phyloP scores from a whole-genome alignment of 2,113 vertebrate genomes.

The Passerina amoena region DNA sequence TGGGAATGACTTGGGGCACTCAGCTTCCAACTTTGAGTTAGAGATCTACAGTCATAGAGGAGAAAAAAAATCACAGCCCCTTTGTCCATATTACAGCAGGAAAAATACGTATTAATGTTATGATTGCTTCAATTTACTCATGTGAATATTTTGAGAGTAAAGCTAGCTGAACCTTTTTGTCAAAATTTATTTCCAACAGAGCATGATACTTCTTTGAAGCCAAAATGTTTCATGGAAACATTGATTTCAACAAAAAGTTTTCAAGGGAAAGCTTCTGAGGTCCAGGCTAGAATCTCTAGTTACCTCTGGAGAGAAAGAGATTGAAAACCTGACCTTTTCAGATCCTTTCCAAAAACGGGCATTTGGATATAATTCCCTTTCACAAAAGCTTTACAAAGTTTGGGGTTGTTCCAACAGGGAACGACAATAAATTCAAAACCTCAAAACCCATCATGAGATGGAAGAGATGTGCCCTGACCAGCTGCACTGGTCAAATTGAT shows the following conservation, averaged over 20 bases:
- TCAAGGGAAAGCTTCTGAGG: constrained; percentile 46
- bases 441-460: not conserved
- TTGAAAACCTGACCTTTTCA: constrained; percentile 63
- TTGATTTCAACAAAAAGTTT: constrained; percentile 54
- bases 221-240: constrained; percentile 38
- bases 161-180: constrained; percentile 34
- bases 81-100: constrained; percentile 3
- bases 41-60: not conserved
- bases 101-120: not conserved
- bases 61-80: not conserved
- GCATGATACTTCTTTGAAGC: constrained; percentile 22
- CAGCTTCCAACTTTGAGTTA: not conserved
- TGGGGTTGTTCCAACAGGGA: constrained; percentile 37
- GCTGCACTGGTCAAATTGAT: constrained; percentile 22
- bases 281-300: constrained; percentile 26
- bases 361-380: constrained; percentile 55
- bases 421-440: constrained; percentile 37
- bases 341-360: constrained; percentile 44
- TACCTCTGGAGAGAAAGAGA: constrained; percentile 49
- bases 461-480: constrained; percentile 43
- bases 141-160: constrained; percentile 36
- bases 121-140: constrained; percentile 21
- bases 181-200: constrained; percentile 42
- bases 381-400: constrained; percentile 51
- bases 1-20: not conserved